phyloP scores from a whole-genome alignment of 1,140 invertebrate species.

The Choristoneura fumiferana region DNA sequence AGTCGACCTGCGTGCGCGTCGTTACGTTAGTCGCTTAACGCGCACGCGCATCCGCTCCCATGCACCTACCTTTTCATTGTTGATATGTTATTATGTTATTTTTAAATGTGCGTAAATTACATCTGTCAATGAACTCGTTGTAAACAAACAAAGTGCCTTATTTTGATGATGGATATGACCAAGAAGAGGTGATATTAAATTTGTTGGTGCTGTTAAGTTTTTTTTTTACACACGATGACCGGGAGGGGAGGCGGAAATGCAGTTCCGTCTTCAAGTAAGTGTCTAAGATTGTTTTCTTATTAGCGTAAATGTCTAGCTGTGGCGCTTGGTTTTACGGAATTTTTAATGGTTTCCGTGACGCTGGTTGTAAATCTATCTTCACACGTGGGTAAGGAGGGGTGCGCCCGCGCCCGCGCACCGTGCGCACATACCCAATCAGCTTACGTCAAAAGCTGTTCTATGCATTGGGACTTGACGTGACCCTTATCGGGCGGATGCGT shows the following conservation, averaged over 20 bases:
- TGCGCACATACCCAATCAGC: conserved; percentile 23
- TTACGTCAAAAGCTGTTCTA: conserved; percentile 42
- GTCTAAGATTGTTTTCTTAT: conserved; percentile 35
- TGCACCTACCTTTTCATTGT: conserved; percentile 58
- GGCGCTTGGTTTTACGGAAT: conserved; percentile 22
- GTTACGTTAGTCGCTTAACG: conserved; percentile 58
- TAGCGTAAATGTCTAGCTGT: conserved; percentile 20
- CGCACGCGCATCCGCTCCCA: conserved; percentile 60
- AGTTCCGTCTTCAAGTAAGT: conserved; percentile 75
- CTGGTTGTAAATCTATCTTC: conserved; percentile 26
- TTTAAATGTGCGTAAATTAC: conserved; percentile 36
- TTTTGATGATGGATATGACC: conserved; percentile 62
- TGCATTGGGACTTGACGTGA: conserved; percentile 49
- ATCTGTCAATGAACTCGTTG: conserved; percentile 44
- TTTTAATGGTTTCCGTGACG: conserved; percentile 19
- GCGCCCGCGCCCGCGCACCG: conserved; percentile 15
- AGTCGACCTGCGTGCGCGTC: conserved; percentile 72
- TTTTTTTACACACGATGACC: conserved; percentile 69
- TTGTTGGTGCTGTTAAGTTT: conserved; percentile 61
- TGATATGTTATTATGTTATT: conserved; percentile 39
- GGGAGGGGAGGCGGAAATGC: conserved; percentile 75
- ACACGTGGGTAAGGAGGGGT: conserved; percentile 42
- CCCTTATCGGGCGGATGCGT: conserved; percentile 68
- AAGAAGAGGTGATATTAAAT: conserved; percentile 71
- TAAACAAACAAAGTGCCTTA: conserved; percentile 55